Conservation (phyloP, 2,888 invertebrate species). For the Chironomus tentans region DNA sequence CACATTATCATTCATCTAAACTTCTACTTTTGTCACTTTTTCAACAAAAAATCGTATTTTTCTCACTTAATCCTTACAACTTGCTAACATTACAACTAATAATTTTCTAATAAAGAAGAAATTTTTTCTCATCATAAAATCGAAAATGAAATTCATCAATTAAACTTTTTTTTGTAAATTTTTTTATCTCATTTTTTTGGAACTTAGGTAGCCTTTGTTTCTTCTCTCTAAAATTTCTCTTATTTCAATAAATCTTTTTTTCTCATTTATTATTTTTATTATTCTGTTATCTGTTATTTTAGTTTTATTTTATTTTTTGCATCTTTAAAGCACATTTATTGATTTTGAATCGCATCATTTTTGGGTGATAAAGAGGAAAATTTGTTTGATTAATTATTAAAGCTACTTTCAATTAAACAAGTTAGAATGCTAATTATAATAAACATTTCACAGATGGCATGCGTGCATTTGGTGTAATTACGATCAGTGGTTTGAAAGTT, state of each 20-base stretch:
- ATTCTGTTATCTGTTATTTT: neutral
- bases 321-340: constrained; percentile 8
- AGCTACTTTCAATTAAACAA: neutral
- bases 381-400: neutral
- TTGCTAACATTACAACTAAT: neutral
- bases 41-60: too few relatives aligned
- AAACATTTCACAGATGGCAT: neutral
- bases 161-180: neutral
- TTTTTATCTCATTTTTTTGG: neutral
- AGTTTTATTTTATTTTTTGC: neutral
- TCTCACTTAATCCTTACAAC: neutral
- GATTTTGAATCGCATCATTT: constrained; percentile 5
- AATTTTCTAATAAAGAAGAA: neutral
- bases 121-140: neutral
- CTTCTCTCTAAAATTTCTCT: neutral
- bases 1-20: neutral
- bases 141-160: neutral
- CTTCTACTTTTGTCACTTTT: neutral
- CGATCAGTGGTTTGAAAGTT: neutral
- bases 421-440: too few relatives aligned
- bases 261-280: neutral
- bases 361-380: neutral
- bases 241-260: neutral
- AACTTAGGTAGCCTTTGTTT: too few relatives aligned
- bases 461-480: neutral